A percentile compares a stretch with the other conserved stretches of the same genome.
Conservation (phyloP, 1,140 invertebrate genomes). For the Periplaneta americana region DNA sequence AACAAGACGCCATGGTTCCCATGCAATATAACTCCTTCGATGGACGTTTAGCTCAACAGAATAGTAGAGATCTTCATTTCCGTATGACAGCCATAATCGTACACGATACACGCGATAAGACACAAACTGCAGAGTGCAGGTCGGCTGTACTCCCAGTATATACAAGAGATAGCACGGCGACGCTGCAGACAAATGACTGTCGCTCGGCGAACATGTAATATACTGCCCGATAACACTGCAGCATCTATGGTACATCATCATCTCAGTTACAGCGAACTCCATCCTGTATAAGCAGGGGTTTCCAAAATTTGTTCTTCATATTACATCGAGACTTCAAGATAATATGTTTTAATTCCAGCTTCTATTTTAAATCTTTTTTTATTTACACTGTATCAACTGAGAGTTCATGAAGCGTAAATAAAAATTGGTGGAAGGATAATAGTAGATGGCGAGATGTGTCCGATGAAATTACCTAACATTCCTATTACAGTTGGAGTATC, state of each 20-base stretch:
- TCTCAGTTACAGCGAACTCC: neutral
- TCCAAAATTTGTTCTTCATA: too few species aligned
- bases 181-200: neutral
- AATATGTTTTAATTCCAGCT: too few species aligned
- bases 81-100: neutral
- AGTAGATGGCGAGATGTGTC: too few species aligned
- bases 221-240: neutral
- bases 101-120: neutral
- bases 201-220: neutral
- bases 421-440: too few species aligned
- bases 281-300: neutral
- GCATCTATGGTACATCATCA: neutral
- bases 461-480: too few species aligned
- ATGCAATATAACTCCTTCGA: neutral
- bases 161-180: neutral
- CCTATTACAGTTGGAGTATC: too few species aligned
- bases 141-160: neutral
- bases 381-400: too few species aligned
- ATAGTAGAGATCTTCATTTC: neutral
- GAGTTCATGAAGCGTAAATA: too few species aligned
- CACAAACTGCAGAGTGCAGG: neutral
- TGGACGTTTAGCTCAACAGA: neutral
- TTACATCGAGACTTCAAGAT: too few species aligned
- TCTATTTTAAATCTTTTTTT: too few species aligned
- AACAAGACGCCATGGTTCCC: neutral